Base-by-base conservation (phyloP, 2,113 vertebrate genomes). In the Vidua chalybeata region DNA sequence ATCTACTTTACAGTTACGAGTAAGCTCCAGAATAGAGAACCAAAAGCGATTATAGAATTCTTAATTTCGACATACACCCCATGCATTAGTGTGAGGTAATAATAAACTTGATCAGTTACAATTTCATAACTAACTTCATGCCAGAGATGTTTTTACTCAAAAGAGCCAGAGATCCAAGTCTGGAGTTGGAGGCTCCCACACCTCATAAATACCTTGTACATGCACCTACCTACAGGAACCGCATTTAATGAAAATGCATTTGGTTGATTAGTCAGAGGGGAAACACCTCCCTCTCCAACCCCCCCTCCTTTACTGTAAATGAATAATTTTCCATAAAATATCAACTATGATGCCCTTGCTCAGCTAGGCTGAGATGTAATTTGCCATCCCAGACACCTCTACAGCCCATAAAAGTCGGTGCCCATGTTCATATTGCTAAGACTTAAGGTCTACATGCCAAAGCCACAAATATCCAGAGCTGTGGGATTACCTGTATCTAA, bases 1-100 rank as follows among this genome's bases (percentile, higher is more conserved):
- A 84, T 52, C 58, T 48, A 4, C 37, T 27, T 37, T 2, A 27
- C 27, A 52, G 39, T 15, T 23, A 28, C 0, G 0, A 33, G 8
- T n/a, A 67, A 66, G 5, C 27, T 61, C 17, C 45, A 83, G 41
- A 61, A 71, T 1, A 68, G 24, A 72, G 15, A 96, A 35, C 4
- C 7, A 55, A 41, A 82, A 30, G 12, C 39, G 1, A 30, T 31
- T 33, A 55, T 0, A 59, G 37, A 58, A 41, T 28, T 54, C 24
- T 6, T 13, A 67, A 54, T 48, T 78, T 59, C 43, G 45, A 56
- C 7, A 45, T 21, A n/a, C 3, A 43, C 1, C 16, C 21, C 21
- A 28, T 5, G 39, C 35, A 31, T 74, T 73, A 79, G 15, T 41
- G 41, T 58, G 26, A 73, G 13, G 6, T 46, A 90, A 30, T 27